A percentile compares a stretch with the other conserved stretches of the same genome.
phyloP scores from a whole-genome alignment of 1,140 invertebrate genomes.

The Adoxophyes honmai region DNA sequence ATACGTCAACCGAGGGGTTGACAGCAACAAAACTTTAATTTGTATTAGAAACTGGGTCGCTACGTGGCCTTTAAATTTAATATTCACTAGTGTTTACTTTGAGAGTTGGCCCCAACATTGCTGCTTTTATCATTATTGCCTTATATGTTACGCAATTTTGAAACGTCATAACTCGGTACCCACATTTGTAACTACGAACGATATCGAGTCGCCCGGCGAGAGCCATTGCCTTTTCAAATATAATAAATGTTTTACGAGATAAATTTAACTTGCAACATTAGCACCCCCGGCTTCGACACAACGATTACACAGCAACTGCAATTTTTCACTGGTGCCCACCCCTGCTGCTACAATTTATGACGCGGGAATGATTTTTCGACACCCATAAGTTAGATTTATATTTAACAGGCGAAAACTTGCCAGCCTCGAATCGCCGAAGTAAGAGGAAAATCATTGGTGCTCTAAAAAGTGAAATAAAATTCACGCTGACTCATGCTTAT shows the following conservation, averaged over 20 bases:
- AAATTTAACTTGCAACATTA: slow-evolving; percentile 62
- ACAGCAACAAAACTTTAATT: slow-evolving; percentile 17
- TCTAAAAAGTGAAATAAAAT: slow-evolving; percentile 27
- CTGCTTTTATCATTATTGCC: too few relatives aligned
- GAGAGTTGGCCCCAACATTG: too few relatives aligned
- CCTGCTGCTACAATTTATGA: slow-evolving; percentile 58
- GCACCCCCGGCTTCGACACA: slow-evolving; percentile 51
- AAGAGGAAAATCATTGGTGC: slow-evolving; percentile 20
- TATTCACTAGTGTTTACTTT: not conserved
- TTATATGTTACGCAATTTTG: too few relatives aligned
- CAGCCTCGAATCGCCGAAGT: slow-evolving; percentile 17
- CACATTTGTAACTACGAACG: too few relatives aligned
- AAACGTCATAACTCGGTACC: too few relatives aligned
- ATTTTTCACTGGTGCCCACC: slow-evolving; percentile 58
- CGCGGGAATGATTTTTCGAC: slow-evolving; percentile 63
- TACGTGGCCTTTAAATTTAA: slow-evolving; percentile 1
- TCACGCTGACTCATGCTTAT: slow-evolving; percentile 24
- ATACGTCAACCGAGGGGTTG: slow-evolving; percentile 7
- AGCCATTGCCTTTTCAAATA: slow-evolving; percentile 36
- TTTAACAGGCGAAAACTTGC: slow-evolving; percentile 46
- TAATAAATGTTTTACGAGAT: slow-evolving; percentile 63
- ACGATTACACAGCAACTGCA: slow-evolving; percentile 56
- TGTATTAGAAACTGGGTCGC: slow-evolving; percentile 5
- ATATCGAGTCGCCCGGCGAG: not conserved
- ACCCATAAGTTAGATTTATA: slow-evolving; percentile 58